A percentile compares a stretch with the other conserved stretches of the same genome.
phyloP scores from a whole-genome alignment of 2,888 invertebrate genomes.

The Coelopa pilipes region DNA sequence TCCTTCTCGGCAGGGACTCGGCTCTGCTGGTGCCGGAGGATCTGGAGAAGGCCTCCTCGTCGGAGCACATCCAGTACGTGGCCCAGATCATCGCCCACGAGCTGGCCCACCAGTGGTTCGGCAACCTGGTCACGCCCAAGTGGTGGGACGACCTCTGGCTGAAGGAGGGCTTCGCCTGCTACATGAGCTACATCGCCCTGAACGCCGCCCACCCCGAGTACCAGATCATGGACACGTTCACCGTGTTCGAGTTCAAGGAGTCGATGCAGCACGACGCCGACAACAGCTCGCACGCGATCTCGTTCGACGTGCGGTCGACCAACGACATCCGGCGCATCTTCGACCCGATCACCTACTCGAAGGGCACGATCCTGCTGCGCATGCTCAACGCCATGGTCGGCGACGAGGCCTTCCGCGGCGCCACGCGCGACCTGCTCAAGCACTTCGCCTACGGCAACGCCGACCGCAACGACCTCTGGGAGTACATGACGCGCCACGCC shows the following conservation, averaged over 20 bases:
- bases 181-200: constrained; percentile 67
- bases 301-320: constrained; percentile 72
- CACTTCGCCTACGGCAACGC: constrained; percentile 72
- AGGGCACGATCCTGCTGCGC: constrained; percentile 77
- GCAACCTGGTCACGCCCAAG: constrained; percentile 78
- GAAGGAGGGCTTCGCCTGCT: constrained; percentile 71
- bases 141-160: constrained; percentile 83
- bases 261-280: constrained; percentile 74
- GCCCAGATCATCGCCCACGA: constrained; percentile 80
- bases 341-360: constrained; percentile 78
- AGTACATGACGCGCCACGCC: constrained; percentile 72
- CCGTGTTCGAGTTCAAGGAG: constrained; percentile 68
- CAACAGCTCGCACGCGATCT: constrained; percentile 74
- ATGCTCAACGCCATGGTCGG: constrained; percentile 80
- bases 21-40: constrained; percentile 69
- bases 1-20: constrained; percentile 69
- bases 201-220: constrained; percentile 70
- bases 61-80: constrained; percentile 73
- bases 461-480: constrained; percentile 75
- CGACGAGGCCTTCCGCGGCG: constrained; percentile 70
- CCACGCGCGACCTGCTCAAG: constrained; percentile 69
- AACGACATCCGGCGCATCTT: constrained; percentile 76
- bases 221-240: constrained; percentile 71
- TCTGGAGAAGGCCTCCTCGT: constrained; percentile 65
- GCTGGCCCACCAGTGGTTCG: constrained; percentile 85